phyloP scores from a whole-genome alignment of 2,888 invertebrate species.

The Tetragonula carbonaria region DNA sequence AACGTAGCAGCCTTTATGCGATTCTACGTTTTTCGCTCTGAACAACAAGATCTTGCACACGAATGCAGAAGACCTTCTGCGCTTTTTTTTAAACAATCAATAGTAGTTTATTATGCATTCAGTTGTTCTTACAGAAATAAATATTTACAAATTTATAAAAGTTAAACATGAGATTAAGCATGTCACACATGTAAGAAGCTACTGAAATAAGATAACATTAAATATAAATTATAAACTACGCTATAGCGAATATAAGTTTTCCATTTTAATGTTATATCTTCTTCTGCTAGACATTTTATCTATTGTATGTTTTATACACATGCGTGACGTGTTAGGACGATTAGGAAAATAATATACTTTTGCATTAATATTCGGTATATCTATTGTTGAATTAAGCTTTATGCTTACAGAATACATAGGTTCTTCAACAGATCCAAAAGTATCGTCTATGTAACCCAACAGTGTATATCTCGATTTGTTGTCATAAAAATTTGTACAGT shows the following conservation, averaged over 20 bases:
- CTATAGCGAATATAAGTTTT: background rate
- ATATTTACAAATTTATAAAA: background rate
- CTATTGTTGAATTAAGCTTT: background rate
- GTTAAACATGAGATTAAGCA: background rate
- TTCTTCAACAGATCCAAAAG: slow-evolving; percentile 58
- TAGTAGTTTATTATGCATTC: background rate
- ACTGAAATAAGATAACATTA: background rate
- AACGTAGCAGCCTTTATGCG: no score
- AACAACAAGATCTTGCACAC: no score
- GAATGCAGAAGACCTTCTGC: no score
- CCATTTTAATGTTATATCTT: slow-evolving; percentile 28
- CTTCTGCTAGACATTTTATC: slow-evolving; percentile 17
- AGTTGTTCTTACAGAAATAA: background rate
- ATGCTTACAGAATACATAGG: slow-evolving; percentile 58
- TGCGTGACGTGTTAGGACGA: slow-evolving; percentile 44
- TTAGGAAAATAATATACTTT: slow-evolving; percentile 52
- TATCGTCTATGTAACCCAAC: slow-evolving; percentile 64
- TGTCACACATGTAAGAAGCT: background rate
- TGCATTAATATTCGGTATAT: slow-evolving; percentile 24
- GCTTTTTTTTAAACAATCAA: background rate
- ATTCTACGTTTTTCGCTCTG: no score
- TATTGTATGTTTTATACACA: slow-evolving; percentile 41
- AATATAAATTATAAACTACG: background rate
- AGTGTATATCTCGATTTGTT: slow-evolving; percentile 16
- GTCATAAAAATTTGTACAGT: background rate